Evolutionary conservation across 2,888 invertebrate genomes (phyloP).

Genomic region (Napeogenes inachia): DNA sequence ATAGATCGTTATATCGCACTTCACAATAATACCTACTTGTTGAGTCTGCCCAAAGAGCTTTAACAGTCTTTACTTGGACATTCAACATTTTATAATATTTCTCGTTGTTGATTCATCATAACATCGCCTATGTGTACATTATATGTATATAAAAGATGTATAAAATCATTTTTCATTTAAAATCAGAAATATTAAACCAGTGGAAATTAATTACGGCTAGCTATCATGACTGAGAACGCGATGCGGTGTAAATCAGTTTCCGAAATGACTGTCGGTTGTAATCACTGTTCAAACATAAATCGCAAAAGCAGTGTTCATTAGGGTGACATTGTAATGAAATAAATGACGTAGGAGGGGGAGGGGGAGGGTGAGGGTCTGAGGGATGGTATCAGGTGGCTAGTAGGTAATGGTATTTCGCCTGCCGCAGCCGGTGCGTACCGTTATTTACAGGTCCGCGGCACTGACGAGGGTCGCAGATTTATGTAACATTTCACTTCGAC

Average conservation of each 20-base stretch:
- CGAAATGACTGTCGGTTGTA: conserved; percentile 7
- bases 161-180: too few species aligned
- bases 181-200: too few species aligned
- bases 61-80: too few species aligned
- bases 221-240: neutral
- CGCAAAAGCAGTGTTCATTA: conserved; percentile 18
- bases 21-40: too few species aligned
- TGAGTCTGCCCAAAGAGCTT: too few species aligned
- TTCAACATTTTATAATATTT: too few species aligned
- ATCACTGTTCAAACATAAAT: conserved; percentile 12
- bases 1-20: neutral
- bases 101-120: too few species aligned
- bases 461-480: conserved; percentile 72
- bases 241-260: conserved; percentile 7
- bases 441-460: conserved; percentile 53
- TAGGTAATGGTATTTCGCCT: conserved; percentile 42
- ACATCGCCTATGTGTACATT: too few species aligned
- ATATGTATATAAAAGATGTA: too few species aligned
- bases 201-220: neutral
- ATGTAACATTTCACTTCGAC: conserved; percentile 64
- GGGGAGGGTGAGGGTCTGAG: conserved; percentile 6
- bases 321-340: conserved; percentile 27
- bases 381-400: conserved; percentile 26
- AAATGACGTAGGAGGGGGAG: conserved; percentile 23
- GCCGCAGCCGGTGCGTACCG: conserved; percentile 47